Conservation (phyloP, 2,888 invertebrate genomes). For the Asteroscopus sphinx region DNA sequence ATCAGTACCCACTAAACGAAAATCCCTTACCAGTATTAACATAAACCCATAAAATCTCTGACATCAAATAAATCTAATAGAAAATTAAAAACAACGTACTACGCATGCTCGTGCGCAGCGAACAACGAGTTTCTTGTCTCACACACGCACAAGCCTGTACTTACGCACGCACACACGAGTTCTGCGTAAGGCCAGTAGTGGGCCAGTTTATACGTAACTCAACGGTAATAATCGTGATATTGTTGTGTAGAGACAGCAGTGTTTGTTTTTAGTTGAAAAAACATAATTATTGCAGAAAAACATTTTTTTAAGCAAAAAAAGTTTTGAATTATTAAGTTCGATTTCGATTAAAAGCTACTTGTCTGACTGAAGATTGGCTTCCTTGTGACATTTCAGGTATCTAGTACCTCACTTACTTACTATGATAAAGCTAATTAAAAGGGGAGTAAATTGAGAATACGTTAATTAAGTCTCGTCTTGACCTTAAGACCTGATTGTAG, state of each 20-base stretch:
- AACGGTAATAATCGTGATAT: conserved; percentile 87
- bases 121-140: conserved; percentile 61
- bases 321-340: not conserved
- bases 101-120: conserved; percentile 47
- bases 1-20: conserved; percentile 27
- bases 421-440: no score
- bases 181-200: conserved; percentile 85
- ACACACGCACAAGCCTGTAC: conserved; percentile 43
- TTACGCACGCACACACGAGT: conserved; percentile 73
- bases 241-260: conserved; percentile 78
- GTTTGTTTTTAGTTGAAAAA: conserved; percentile 22
- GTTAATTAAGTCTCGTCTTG: no score
- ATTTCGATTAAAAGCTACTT: not conserved
- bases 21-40: conserved; percentile 46
- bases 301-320: not conserved
- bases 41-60: conserved; percentile 51
- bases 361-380: not conserved
- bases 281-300: conserved; percentile 18
- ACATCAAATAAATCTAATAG: conserved; percentile 61
- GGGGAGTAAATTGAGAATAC: no score
- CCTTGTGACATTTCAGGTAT: no score
- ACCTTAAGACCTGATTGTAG: no score
- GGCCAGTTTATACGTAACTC: conserved; percentile 87
- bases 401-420: no score
- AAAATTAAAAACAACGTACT: conserved; percentile 56